These are phyloP conservation scores for rabbit (Oryctolagus cuniculus) DNA, from an alignment of 2,113 vertebrate genomes.

Conservation along the genomic window DNA sequence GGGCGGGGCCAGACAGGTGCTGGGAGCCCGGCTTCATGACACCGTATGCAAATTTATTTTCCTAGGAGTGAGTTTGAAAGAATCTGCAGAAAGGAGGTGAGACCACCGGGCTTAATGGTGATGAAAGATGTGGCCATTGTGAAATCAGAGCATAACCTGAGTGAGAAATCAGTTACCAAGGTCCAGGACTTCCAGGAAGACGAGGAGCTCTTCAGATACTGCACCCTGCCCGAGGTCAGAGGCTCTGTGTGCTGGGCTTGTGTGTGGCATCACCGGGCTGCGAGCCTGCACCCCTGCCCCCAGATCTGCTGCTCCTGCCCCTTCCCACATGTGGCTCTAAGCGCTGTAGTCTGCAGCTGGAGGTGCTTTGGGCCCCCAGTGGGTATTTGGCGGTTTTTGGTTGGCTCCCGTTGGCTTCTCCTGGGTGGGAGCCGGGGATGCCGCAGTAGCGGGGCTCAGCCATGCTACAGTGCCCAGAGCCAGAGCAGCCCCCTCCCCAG, in stretches of 20 bases:
- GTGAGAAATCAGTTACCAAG: slow-evolving; percentile 91
- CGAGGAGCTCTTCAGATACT: slow-evolving; percentile 94
- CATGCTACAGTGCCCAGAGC: not conserved
- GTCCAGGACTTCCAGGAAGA: slow-evolving; percentile 94
- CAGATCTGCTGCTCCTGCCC: not conserved
- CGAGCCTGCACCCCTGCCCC: not conserved
- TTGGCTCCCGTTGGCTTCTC: not conserved
- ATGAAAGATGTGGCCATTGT: slow-evolving; percentile 91
- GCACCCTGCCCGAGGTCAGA: slow-evolving; percentile 91
- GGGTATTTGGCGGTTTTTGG: not conserved
- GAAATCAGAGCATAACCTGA: slow-evolving; percentile 86
- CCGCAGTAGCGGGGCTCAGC: not conserved
- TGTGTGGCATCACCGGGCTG: fast-evolving
- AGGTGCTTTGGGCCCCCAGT: not conserved
- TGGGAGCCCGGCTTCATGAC: not conserved
- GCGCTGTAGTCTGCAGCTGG: not conserved
- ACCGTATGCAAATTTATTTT: slow-evolving; percentile 15
- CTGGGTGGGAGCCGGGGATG: not conserved
- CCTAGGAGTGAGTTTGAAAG: slow-evolving; percentile 91
- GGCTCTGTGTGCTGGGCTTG: not conserved
- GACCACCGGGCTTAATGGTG: slow-evolving; percentile 84
- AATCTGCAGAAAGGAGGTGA: slow-evolving; percentile 91
- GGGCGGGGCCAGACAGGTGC: not conserved
- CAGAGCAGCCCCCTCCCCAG: not conserved
- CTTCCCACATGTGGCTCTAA: not conserved